Evolutionary conservation across 37 sponge, comb jelly and placozoan genomes (phyloP).

Genomic region (Spongia lamella): DNA sequence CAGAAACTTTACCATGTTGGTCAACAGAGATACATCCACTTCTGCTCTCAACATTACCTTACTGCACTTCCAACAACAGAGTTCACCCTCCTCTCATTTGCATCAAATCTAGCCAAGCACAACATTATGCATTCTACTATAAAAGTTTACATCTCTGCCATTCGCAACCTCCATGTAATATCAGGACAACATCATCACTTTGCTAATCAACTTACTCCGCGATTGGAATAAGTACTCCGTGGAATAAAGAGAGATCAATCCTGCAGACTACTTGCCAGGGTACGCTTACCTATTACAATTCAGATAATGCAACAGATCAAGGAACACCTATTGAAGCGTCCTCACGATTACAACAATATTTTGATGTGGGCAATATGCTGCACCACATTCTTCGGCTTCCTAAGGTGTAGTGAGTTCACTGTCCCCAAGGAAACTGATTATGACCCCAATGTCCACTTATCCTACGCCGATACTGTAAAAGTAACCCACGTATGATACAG

Average conservation of each 20-base stretch:
- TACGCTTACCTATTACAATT: slow-evolving; percentile 34
- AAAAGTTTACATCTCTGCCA: slow-evolving; percentile 26
- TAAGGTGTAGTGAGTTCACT: slow-evolving; percentile 5
- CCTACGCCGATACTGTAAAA: neutral
- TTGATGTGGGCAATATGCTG: slow-evolving; percentile 30
- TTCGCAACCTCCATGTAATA: slow-evolving; percentile 29
- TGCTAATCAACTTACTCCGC: too few species aligned
- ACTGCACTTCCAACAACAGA: neutral
- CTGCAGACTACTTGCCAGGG: neutral
- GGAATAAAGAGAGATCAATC: slow-evolving; percentile 19
- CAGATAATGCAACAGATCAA: neutral
- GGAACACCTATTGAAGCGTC: neutral
- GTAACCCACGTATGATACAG: neutral
- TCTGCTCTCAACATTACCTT: slow-evolving; percentile 22
- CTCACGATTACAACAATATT: too few species aligned
- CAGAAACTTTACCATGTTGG: slow-evolving; percentile 20
- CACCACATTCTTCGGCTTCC: slow-evolving; percentile 13
- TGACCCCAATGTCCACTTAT: slow-evolving; percentile 9
- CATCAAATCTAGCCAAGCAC: neutral
- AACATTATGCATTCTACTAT: slow-evolving; percentile 7
- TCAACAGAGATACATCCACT: slow-evolving; percentile 16
- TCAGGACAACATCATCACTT: too few species aligned
- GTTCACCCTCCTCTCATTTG: slow-evolving; percentile 19
- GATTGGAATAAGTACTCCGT: slow-evolving; percentile 19
- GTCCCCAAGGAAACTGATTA: neutral